phyloP scores from a whole-genome alignment of 2,888 invertebrate genomes.

The Sclerodermus sp. region DNA sequence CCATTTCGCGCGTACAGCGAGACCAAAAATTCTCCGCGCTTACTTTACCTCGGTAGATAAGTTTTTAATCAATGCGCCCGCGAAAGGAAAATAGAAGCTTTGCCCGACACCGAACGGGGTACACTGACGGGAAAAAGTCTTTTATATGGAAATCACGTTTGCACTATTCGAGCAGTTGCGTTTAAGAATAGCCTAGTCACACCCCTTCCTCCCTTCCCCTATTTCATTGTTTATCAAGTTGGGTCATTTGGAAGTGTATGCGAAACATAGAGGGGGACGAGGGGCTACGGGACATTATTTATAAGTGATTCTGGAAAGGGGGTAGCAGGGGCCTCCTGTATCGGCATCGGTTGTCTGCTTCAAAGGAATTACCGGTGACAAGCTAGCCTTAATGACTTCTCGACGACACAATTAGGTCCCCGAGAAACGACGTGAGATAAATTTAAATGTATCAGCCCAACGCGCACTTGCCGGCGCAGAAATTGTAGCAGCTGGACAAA shows the following conservation, averaged over 20 bases:
- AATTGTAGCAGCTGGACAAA: not conserved
- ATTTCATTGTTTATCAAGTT: not conserved
- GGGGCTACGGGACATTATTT: not conserved
- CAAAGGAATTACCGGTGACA: conserved; percentile 19
- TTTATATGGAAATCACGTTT: too few species aligned
- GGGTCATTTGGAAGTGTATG: not conserved
- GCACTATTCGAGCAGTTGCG: too few species aligned
- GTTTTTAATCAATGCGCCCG: too few species aligned
- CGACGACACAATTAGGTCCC: conserved; percentile 31
- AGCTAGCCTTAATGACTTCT: conserved; percentile 29
- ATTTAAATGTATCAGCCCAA: conserved; percentile 25
- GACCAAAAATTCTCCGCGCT: too few species aligned
- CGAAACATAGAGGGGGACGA: not conserved
- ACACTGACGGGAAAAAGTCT: too few species aligned
- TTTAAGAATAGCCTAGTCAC: too few species aligned
- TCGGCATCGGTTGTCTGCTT: not conserved
- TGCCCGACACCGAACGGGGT: too few species aligned
- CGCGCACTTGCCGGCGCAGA: too few species aligned
- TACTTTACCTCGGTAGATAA: too few species aligned
- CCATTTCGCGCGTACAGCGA: too few species aligned
- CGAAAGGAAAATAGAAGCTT: too few species aligned
- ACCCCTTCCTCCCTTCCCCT: too few species aligned
- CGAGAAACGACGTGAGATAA: conserved; percentile 32
- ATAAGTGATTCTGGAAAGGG: not conserved
- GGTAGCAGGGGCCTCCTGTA: not conserved